Percentiles rank a stretch among this genome's conserved stretches.
Evolutionary conservation across 2,113 vertebrate genomes (phyloP).

Genomic region (Mormoops blainvillei): DNA sequence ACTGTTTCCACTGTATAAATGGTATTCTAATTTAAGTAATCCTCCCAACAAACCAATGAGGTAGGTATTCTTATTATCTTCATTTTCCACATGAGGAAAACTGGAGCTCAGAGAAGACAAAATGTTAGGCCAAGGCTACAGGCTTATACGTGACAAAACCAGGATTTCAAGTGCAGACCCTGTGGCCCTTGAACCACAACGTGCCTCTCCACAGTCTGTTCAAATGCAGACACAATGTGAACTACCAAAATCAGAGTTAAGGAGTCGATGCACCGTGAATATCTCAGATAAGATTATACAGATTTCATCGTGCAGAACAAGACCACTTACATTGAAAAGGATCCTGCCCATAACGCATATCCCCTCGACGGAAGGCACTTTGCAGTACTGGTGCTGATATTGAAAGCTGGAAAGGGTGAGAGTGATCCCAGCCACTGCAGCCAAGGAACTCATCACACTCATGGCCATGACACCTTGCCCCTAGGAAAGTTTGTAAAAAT

Average conservation of each 20-base stretch:
- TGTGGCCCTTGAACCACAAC: not conserved
- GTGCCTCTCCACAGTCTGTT: not conserved
- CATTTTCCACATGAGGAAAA: not conserved
- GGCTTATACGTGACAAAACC: not conserved
- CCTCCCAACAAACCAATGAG: not conserved
- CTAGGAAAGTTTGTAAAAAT: conserved; percentile 36
- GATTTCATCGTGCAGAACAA: not conserved
- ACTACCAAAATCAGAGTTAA: not conserved
- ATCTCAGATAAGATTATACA: not conserved
- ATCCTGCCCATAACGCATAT: not conserved
- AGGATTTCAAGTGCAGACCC: not conserved
- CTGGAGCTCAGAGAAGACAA: not conserved
- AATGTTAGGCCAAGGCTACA: not conserved
- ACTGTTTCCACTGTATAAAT: not conserved
- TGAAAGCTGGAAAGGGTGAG: conserved; percentile 43
- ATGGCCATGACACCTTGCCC: accelerated
- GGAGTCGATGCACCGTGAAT: not conserved
- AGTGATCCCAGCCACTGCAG: not conserved
- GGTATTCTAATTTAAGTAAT: not conserved
- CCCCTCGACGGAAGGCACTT: not conserved
- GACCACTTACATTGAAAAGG: conserved; percentile 49
- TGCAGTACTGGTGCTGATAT: not conserved
- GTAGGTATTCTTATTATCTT: not conserved
- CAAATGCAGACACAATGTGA: not conserved
- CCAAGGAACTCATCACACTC: not conserved